These are phyloP conservation scores for Camelus dromedarius DNA, from an alignment of 2,113 vertebrate genomes.

Conservation along the genomic window DNA sequence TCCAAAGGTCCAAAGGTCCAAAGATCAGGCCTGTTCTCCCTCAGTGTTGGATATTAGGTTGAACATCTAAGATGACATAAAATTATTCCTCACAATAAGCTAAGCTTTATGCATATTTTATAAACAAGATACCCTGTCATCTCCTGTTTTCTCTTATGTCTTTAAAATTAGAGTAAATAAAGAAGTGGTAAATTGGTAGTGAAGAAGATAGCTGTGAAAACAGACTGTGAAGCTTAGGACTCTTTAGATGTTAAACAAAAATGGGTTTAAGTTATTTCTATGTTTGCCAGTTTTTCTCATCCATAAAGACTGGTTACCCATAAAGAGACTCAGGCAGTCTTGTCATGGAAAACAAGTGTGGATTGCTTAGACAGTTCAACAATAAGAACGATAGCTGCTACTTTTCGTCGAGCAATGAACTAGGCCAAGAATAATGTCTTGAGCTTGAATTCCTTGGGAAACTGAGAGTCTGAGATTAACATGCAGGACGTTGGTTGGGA, in stretches of 20 bases:
- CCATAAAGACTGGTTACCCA: not conserved
- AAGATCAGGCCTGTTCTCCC: not conserved
- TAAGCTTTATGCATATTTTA: not conserved
- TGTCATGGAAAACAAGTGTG: conserved; percentile 33
- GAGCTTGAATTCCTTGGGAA: not conserved
- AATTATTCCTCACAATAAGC: not conserved
- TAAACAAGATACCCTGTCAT: not conserved
- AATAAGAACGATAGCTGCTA: not conserved
- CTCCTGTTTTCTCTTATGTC: not conserved
- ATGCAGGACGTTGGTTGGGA: not conserved
- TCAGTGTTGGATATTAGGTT: not conserved
- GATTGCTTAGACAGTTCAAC: conserved; percentile 24
- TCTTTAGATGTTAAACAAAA: conserved; percentile 52
- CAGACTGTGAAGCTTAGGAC: not conserved
- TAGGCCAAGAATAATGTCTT: not conserved
- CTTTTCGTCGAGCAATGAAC: conserved; percentile 9
- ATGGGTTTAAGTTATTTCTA: conserved; percentile 28
- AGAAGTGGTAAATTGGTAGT: not conserved
- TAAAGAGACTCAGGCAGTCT: conserved; percentile 43
- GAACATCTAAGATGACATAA: not conserved
- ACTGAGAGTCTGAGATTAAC: not conserved
- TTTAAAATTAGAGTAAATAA: conserved; percentile 23
- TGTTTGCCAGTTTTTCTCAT: conserved; percentile 28
- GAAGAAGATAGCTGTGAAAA: conserved; percentile 3
- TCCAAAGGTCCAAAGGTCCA: not conserved